Conservation (phyloP, 1,140 invertebrate species). For the Callitettix versicolor region DNA sequence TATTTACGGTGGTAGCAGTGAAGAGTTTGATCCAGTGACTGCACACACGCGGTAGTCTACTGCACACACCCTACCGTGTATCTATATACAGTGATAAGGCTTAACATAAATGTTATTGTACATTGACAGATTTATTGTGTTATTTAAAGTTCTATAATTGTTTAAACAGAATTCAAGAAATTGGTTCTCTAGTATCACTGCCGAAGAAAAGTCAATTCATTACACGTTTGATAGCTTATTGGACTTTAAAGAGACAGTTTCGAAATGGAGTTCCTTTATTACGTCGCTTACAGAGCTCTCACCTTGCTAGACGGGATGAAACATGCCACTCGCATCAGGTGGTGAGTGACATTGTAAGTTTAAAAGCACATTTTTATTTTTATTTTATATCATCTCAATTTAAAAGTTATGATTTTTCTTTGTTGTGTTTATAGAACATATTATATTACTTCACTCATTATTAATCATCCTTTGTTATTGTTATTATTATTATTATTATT, state of each 20-base stretch:
- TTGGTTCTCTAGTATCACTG: constrained; percentile 56
- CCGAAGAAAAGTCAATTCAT: constrained; percentile 77
- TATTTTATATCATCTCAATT: background rate
- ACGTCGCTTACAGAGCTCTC: constrained; percentile 63
- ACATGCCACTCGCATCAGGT: constrained; percentile 17
- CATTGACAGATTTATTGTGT: too few species aligned
- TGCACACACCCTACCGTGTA: too few species aligned
- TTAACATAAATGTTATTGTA: too few species aligned
- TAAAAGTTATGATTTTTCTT: background rate
- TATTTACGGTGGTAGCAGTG: too few species aligned
- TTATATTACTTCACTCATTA: too few species aligned
- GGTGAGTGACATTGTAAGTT: constrained; percentile 26
- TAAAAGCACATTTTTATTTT: background rate
- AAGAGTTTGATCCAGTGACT: too few species aligned
- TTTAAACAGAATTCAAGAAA: constrained; percentile 59
- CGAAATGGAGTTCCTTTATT: constrained; percentile 92
- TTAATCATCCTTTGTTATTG: too few species aligned
- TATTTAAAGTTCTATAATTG: too few species aligned
- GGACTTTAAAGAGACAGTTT: constrained; percentile 92
- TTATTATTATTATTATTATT: too few species aligned
- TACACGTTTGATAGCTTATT: constrained; percentile 79
- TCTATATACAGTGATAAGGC: too few species aligned
- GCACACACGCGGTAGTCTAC: too few species aligned
- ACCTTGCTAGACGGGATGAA: constrained; percentile 30
- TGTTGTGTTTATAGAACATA: too few species aligned